Conservation (phyloP, 2,888 invertebrate genomes). For the Ormia ochracea region DNA sequence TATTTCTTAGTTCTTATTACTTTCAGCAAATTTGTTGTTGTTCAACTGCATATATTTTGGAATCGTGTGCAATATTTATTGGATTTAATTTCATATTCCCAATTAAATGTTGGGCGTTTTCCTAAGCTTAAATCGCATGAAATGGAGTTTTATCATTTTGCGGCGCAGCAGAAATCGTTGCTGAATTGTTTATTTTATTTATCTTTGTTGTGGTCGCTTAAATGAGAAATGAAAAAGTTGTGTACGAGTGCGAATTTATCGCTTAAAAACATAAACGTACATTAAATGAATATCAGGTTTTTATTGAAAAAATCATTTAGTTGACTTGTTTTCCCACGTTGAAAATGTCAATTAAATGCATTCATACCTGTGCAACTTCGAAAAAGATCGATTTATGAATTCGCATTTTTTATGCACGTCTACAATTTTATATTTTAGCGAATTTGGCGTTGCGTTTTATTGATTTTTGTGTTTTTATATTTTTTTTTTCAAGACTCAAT, state of each 20-base stretch:
- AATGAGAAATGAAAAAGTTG: conserved; percentile 1
- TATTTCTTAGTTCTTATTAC: conserved; percentile 21
- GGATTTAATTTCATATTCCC: neutral
- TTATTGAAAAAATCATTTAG: conserved; percentile 44
- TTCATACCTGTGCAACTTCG: conserved; percentile 57
- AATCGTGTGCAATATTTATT: neutral
- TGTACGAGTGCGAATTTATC: conserved; percentile 21
- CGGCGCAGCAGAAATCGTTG: neutral
- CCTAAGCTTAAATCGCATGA: conserved; percentile 21
- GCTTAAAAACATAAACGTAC: conserved; percentile 8
- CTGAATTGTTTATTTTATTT: neutral
- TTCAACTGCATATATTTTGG: conserved; percentile 20
- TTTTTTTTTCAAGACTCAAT: neutral
- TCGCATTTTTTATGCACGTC: conserved; percentile 23
- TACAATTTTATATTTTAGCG: neutral
- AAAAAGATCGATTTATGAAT: conserved; percentile 51
- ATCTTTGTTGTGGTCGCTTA: neutral
- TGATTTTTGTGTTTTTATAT: neutral
- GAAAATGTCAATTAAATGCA: conserved; percentile 60
- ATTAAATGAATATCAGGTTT: conserved; percentile 47
- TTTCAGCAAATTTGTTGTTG: neutral
- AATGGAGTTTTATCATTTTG: conserved; percentile 4
- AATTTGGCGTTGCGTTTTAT: neutral
- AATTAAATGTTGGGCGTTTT: conserved; percentile 53
- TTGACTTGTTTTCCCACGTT: conserved; percentile 61